Percentiles rank a stretch among this genome's conserved stretches.
Evolutionary conservation across 1,140 invertebrate species (phyloP).

Genomic region (Drosophila santomea): DNA sequence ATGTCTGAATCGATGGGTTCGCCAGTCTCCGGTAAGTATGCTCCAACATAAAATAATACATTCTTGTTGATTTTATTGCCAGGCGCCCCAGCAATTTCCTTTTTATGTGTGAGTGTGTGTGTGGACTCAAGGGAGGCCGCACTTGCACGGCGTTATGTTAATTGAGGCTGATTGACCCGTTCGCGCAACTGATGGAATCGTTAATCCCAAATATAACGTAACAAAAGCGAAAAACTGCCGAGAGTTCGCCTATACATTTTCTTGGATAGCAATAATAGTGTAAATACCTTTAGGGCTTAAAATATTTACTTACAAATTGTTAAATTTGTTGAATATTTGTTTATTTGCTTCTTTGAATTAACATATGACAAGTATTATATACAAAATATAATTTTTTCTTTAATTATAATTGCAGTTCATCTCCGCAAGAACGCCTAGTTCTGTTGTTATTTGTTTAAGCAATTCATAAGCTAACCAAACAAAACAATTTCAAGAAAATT

Average conservation of each 20-base stretch:
- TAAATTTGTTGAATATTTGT: too few species aligned
- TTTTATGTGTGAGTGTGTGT: conserved; percentile 12
- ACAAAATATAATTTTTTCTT: too few species aligned
- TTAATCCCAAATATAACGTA: conserved; percentile 13
- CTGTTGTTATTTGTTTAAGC: not conserved
- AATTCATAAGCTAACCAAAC: conserved; percentile 5
- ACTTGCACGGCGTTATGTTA: conserved; percentile 28
- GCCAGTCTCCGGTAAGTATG: conserved; percentile 22
- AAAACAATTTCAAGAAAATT: conserved; percentile 8
- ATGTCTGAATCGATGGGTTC: conserved; percentile 12
- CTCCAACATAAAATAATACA: conserved; percentile 29
- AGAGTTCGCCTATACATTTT: not conserved
- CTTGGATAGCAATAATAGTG: not conserved
- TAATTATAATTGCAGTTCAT: not conserved
- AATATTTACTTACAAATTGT: too few species aligned
- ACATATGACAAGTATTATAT: too few species aligned
- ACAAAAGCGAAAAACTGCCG: not conserved
- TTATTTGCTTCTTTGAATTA: too few species aligned
- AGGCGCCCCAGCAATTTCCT: conserved; percentile 23
- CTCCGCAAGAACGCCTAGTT: not conserved
- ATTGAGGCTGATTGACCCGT: conserved; percentile 48
- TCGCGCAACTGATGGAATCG: conserved; percentile 2
- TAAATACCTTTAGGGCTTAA: not conserved
- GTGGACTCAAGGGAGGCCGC: not conserved
- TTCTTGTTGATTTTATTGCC: conserved; percentile 52